Evolutionary conservation across 2,113 vertebrate species (phyloP), one percentile per base, ranked within the genome.

Genomic region (Ophiodon elongatus): DNA sequence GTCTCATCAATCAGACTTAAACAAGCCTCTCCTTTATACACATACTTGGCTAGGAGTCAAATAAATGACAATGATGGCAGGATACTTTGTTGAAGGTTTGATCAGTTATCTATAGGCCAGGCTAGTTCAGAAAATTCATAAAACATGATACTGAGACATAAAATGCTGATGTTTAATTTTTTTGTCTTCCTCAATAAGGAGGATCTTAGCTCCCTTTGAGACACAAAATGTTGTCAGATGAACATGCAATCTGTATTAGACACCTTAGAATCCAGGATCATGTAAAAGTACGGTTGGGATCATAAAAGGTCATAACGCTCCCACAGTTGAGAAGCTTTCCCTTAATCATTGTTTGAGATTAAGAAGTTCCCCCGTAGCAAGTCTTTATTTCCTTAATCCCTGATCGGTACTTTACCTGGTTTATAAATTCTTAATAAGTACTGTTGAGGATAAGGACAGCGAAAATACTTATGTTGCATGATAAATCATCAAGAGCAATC

Each of bases 1-100:
- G 73, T 29, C 68, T 87, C 88, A 89, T 92, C 89, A 87, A 85
- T 91, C 87, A 88, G 59, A 39, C 79, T 89, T 79, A 84, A 70
- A 86, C 74, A 76, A 72, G 71, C 15, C 25, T 76, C 37, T 43
- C 10, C 68, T 66, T 67, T 76, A 75, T 74, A 54, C 43, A 43
- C 6, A 21, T 57, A 56, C 37, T 54, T n/a, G 21, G 56, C 11
- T 37, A 29, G 14, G 67, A 71, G 56, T 45, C 15, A 82, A 83
- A 74, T 8, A 84, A 85, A 83, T 84, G 25, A 76, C 74, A 62
- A 8, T 31, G 54, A 82, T 68, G 23, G 35, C 23, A 4, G 4
- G 56, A 81, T 56, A 13, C 67, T 86, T 66, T 41, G 23, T n/a
- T 76, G 37, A 65, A 64, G 33, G 23, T 45, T 43, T 67, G 43